These are phyloP conservation scores for Oreonectes daqikongensis DNA, from an alignment of 2,797 vertebrate genomes.

Conservation along the genomic window DNA sequence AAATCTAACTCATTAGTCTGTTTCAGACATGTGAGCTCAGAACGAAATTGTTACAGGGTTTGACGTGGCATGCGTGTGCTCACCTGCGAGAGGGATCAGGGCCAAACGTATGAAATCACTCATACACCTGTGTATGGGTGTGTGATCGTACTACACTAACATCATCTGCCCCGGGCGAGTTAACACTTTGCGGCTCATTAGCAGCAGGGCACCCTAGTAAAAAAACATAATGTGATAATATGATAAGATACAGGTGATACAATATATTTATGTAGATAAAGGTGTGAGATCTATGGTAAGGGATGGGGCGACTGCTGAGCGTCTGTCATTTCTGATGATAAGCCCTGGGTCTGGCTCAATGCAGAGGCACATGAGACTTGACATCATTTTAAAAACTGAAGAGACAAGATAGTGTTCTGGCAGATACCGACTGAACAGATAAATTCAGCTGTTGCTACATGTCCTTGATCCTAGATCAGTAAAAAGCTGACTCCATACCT, in stretches of 20 bases:
- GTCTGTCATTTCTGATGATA: conserved; percentile 55
- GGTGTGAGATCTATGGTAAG: conserved; percentile 18
- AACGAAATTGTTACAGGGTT: conserved; percentile 34
- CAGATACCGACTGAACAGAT: conserved; percentile 15
- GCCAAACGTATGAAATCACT: conserved; percentile 48
- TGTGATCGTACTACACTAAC: background rate
- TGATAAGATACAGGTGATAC: background rate
- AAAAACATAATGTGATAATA: conserved; percentile 13
- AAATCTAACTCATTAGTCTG: conserved; percentile 11
- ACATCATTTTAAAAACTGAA: conserved; percentile 28
- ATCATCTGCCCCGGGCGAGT: background rate
- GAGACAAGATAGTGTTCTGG: conserved; percentile 23
- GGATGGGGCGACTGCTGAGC: conserved; percentile 40
- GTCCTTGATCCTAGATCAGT: conserved; percentile 17
- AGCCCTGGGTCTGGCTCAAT: conserved; percentile 36
- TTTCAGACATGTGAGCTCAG: conserved; percentile 28
- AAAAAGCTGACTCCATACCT: conserved; percentile 8
- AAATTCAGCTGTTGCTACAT: conserved; percentile 27
- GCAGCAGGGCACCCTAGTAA: background rate
- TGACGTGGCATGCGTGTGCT: conserved; percentile 38
- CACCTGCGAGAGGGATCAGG: conserved; percentile 51
- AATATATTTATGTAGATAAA: background rate
- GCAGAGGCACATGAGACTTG: conserved; percentile 38
- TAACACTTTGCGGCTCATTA: background rate
- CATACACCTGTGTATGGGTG: conserved; percentile 40